Percentiles rank a stretch among this genome's conserved stretches.
Evolutionary conservation across 35 echinoderm and acorn worm species (phyloP).

Genomic region (Acanthaster planci): DNA sequence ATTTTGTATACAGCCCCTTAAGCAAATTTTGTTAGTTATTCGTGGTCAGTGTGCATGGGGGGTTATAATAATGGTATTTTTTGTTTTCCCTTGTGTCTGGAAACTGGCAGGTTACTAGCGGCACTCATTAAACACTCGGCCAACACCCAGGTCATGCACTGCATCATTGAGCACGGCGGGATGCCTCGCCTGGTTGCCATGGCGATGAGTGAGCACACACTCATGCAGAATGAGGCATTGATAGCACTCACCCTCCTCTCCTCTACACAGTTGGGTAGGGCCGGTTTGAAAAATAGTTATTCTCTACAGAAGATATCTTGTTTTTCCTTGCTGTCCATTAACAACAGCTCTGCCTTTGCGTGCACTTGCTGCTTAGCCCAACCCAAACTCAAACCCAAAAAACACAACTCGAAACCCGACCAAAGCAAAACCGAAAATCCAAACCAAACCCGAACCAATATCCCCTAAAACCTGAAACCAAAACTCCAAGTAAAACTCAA

Average conservation of each 20-base stretch:
- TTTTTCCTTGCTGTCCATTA: neutral
- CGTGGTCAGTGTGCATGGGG: too few relatives aligned
- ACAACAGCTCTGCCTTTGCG: neutral
- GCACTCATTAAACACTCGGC: slow-evolving; percentile 92
- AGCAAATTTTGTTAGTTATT: too few relatives aligned
- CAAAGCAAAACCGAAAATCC: too few relatives aligned
- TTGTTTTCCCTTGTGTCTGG: neutral
- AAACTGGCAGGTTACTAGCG: slow-evolving; percentile 61
- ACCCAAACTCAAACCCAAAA: too few relatives aligned
- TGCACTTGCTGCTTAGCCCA: too few relatives aligned
- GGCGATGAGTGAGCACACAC: slow-evolving; percentile 86
- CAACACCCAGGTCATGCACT: slow-evolving; percentile 83
- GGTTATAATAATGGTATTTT: neutral
- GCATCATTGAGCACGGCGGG: slow-evolving; percentile 72
- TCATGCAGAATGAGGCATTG: slow-evolving; percentile 97
- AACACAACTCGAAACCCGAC: too few relatives aligned
- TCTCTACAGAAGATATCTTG: neutral
- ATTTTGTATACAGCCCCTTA: too few relatives aligned
- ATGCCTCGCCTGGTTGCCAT: slow-evolving; percentile 75
- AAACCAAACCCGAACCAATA: too few relatives aligned
- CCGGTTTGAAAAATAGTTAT: too few relatives aligned
- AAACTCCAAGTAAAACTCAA: too few relatives aligned
- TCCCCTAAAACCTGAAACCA: too few relatives aligned
- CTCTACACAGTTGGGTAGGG: slow-evolving; percentile 78
- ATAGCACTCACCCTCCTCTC: slow-evolving; percentile 85